Base-by-base conservation (phyloP, 2,888 invertebrate species). In the Lymantria dispar region DNA sequence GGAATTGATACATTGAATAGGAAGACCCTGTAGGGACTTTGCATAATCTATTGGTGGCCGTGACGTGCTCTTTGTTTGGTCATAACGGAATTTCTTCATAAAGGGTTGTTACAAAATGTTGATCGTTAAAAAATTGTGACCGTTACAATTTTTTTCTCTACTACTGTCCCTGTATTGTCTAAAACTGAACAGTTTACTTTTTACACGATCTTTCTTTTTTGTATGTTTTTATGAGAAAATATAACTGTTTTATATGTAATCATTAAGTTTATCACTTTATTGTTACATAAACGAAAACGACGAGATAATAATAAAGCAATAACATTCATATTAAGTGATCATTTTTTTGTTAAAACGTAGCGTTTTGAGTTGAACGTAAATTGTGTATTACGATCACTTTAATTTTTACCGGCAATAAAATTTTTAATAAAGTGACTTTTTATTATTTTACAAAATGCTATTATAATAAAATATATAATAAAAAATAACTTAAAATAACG, bases 1-100 rank as follows among this genome's bases (percentile, higher is more conserved):
- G 90, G 91, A 90, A 91, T 79, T 85, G 87, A 85, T 88, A 85
- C 80, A 75, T 65, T 86, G 81, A 85, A 89, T 83, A 87, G 87
- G 91, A 91, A 87, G 90, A 85, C 75, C 79, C 79, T 62, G 75
- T 70, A 70, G 57, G 74, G 78, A 79, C 87, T 88, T 89, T 91
- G 91, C 90, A 91, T 91, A 91, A 90, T 90, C 88, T 91, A 89
- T 89, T 80, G 80, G 74, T 64, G 68, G 70, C 74, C 68, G 71
- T 71, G 74, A 70, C 75, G 67, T 64, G 74, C 65, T 22, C 68
- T 83, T 87, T 87, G 83, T 87, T 78, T 68, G 73, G 43, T 63
- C 61, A 62, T 87, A 90, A 90, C 90, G 90, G 89, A 66, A 72
- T 83, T 73, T 76, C 65, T 74, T 57, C 51, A 62, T 72, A 81